phyloP scores from a whole-genome alignment of 2,888 invertebrate species.

The Odontocerum albicorne region DNA sequence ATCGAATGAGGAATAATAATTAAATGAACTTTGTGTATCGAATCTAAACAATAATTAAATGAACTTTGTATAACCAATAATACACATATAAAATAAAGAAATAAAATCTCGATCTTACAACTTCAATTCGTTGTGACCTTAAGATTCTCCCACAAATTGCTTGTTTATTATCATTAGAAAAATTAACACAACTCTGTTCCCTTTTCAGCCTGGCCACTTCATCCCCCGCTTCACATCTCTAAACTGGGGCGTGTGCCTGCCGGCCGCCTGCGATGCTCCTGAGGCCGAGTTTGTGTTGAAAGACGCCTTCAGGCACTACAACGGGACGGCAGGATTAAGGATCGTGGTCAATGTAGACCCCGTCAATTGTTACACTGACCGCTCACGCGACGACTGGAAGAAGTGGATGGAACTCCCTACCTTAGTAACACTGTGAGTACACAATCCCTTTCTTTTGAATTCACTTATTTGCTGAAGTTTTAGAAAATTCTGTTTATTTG shows the following conservation, averaged over 20 bases:
- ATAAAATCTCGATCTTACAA: too few relatives aligned
- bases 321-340: conserved; percentile 59
- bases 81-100: too few relatives aligned
- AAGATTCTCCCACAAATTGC: neutral
- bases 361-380: conserved; percentile 61
- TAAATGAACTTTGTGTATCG: too few relatives aligned
- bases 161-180: neutral
- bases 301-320: conserved; percentile 61
- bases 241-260: conserved; percentile 72
- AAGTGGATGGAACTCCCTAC: conserved; percentile 46
- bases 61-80: too few relatives aligned
- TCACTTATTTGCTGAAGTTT: too few relatives aligned
- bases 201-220: conserved; percentile 68
- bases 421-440: conserved; percentile 51
- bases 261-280: conserved; percentile 62
- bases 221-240: conserved; percentile 70
- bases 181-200: neutral
- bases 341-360: conserved; percentile 60
- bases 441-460: neutral
- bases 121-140: neutral
- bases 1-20: too few relatives aligned
- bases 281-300: conserved; percentile 61
- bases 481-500: too few relatives aligned
- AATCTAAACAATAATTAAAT: too few relatives aligned
- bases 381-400: conserved; percentile 37